A percentile compares a stretch with the other conserved stretches of the same genome.
These are phyloP conservation scores for Nomada fabriciana DNA, from an alignment of 2,888 invertebrate genomes.

Conservation along the genomic window DNA sequence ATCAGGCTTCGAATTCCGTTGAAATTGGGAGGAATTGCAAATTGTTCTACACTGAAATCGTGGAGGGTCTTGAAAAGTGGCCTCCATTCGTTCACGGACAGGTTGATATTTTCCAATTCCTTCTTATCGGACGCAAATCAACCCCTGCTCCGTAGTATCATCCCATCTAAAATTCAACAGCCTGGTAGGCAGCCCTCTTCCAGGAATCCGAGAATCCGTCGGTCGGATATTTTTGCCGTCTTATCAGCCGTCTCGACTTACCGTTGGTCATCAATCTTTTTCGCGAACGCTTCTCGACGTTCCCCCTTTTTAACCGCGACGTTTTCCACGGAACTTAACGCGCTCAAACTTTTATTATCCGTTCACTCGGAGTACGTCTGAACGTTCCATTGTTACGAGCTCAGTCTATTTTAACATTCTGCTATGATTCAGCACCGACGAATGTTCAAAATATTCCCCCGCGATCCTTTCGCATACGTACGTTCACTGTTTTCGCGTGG, in stretches of 20 bases:
- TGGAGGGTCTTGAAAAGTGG: neutral
- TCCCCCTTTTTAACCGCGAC: conserved; percentile 27
- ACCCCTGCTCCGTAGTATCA: neutral
- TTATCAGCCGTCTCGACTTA: conserved; percentile 10
- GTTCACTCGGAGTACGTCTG: too few species aligned
- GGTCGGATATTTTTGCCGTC: conserved; percentile 30
- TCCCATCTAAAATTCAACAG: conserved; percentile 32
- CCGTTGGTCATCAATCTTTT: conserved; percentile 21
- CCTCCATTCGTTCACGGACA: neutral
- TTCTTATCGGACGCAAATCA: neutral
- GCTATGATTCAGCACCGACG: too few species aligned
- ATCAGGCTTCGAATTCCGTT: too few species aligned
- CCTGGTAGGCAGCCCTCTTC: neutral
- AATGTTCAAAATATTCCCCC: too few species aligned
- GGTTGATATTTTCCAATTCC: neutral
- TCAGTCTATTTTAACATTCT: too few species aligned
- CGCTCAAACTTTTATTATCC: too few species aligned
- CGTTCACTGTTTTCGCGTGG: neutral
- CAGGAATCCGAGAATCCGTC: neutral
- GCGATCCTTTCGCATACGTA: neutral
- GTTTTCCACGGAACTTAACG: too few species aligned
- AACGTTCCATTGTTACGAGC: too few species aligned
- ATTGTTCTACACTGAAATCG: neutral
- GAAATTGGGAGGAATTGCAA: too few species aligned
- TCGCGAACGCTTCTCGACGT: neutral